Evolutionary conservation across 2,113 vertebrate genomes (phyloP).

Genomic region (Smithornis capensis): DNA sequence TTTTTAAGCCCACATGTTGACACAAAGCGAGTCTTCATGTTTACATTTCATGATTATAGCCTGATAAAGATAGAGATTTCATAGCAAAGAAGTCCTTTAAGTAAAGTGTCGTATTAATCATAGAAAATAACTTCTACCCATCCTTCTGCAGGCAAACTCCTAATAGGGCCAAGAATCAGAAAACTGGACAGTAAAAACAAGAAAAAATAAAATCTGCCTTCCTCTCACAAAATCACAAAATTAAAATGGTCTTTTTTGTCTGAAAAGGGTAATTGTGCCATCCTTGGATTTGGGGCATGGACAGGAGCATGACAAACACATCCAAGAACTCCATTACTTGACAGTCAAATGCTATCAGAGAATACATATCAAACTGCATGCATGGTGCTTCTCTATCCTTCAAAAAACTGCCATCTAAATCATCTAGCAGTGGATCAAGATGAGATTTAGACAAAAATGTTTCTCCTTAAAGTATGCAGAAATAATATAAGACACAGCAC

Average conservation of each 20-base stretch:
- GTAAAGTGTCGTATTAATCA: neutral
- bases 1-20: neutral
- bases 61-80: neutral
- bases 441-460: neutral
- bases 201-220: neutral
- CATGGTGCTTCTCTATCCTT: neutral
- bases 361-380: neutral
- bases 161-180: neutral
- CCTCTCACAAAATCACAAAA: neutral
- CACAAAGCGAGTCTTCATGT: neutral
- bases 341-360: neutral
- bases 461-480: neutral
- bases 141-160: neutral
- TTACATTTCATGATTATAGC: neutral
- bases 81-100: neutral
- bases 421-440: neutral
- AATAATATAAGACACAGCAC: neutral
- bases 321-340: neutral
- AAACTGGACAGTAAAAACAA: neutral
- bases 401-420: neutral
- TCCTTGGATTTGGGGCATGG: neutral
- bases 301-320: neutral
- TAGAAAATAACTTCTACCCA: neutral
- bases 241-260: neutral
- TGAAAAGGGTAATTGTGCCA: neutral